phyloP scores from a whole-genome alignment of 2,888 invertebrate species.

The Antitype chi region DNA sequence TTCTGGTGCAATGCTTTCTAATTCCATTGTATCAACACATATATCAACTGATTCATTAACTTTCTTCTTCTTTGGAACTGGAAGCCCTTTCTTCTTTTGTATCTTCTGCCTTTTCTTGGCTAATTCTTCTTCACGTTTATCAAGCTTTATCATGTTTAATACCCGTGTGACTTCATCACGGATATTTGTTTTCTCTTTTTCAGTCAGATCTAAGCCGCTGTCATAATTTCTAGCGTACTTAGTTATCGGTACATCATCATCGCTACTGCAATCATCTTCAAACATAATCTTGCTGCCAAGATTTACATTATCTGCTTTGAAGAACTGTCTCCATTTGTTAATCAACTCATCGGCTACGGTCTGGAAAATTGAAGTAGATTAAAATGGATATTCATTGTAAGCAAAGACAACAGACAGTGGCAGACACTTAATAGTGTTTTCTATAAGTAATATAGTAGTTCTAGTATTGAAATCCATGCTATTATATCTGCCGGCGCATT shows the following conservation, averaged over 20 bases:
- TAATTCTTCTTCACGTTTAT: slow-evolving; percentile 52
- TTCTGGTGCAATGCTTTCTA: slow-evolving; percentile 67
- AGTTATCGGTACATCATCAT: slow-evolving; percentile 84
- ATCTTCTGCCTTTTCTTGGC: slow-evolving; percentile 45
- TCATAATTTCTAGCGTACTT: slow-evolving; percentile 80
- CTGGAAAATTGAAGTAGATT: slow-evolving; percentile 67
- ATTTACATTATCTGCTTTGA: slow-evolving; percentile 70
- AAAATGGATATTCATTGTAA: background rate
- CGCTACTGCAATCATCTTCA: slow-evolving; percentile 72
- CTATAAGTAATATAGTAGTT: background rate
- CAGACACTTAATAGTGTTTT: background rate
- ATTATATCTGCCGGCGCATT: background rate
- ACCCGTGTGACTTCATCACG: slow-evolving; percentile 77
- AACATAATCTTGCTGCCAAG: slow-evolving; percentile 6
- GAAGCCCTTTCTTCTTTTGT: slow-evolving; percentile 32
- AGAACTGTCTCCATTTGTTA: slow-evolving; percentile 76
- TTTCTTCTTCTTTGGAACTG: slow-evolving; percentile 58
- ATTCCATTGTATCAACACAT: slow-evolving; percentile 11
- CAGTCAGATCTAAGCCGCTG: slow-evolving; percentile 77
- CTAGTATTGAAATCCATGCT: background rate
- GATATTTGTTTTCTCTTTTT: slow-evolving; percentile 79
- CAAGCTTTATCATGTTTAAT: slow-evolving; percentile 57
- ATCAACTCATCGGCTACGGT: slow-evolving; percentile 77
- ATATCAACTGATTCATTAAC: slow-evolving; percentile 40
- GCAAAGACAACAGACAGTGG: background rate